These are phyloP conservation scores for Rhipidura dahli DNA, from an alignment of 2,113 vertebrate species.

Conservation along the genomic window DNA sequence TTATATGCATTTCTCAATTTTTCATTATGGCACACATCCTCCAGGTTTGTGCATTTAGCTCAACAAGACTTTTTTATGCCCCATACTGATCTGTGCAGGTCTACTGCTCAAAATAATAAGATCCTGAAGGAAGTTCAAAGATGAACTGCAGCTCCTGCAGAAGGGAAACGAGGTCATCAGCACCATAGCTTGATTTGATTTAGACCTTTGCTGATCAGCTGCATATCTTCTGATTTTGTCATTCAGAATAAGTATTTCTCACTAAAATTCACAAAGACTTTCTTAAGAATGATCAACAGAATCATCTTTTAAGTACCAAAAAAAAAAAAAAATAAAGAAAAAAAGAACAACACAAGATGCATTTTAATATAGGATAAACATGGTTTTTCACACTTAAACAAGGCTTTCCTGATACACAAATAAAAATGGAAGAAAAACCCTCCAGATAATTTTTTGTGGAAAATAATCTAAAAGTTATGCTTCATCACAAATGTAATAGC, in stretches of 20 bases:
- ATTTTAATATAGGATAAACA: neutral
- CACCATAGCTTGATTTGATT: neutral
- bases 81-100: neutral
- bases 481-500: neutral
- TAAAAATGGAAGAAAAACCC: neutral
- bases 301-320: neutral
- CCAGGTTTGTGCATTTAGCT: neutral
- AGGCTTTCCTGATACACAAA: neutral
- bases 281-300: neutral
- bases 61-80: neutral
- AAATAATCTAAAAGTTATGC: neutral
- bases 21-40: neutral
- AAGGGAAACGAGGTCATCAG: neutral
- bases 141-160: neutral
- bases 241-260: neutral
- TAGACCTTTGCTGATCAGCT: neutral
- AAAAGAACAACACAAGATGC: neutral
- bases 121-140: neutral
- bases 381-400: neutral
- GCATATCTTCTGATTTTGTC: neutral
- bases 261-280: neutral
- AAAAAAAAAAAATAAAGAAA: neutral
- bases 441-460: neutral
- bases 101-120: neutral
- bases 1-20: neutral